Conservation (phyloP, 2,113 vertebrate genomes). For the Herpailurus yagouaroundi region DNA sequence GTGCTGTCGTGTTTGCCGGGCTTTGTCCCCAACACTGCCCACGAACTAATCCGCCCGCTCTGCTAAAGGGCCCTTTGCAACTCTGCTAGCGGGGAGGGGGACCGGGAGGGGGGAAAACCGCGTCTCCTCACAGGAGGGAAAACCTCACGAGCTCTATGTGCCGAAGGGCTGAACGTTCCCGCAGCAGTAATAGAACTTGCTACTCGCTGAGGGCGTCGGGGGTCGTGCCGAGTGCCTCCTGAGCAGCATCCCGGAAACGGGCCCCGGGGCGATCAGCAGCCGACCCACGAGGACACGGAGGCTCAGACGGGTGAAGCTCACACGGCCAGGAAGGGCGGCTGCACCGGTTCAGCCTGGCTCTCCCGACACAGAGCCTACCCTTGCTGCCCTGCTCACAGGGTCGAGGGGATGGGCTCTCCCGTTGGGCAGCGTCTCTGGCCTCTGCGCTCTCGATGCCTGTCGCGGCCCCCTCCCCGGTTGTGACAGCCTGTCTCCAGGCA, state of each 20-base stretch:
- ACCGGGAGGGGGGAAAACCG: background rate
- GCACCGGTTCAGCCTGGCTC: background rate
- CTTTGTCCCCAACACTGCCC: background rate
- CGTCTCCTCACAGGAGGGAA: background rate
- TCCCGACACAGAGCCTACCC: background rate
- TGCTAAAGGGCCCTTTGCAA: background rate
- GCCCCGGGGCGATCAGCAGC: fast-evolving
- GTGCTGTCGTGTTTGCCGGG: fast-evolving
- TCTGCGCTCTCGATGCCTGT: background rate
- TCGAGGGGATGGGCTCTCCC: background rate
- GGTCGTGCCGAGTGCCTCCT: background rate
- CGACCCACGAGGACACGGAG: background rate
- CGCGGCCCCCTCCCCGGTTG: background rate
- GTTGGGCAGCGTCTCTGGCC: background rate
- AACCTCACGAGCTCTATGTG: too few relatives aligned
- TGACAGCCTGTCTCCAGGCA: background rate
- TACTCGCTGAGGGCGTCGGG: fast-evolving
- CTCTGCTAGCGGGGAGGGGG: background rate
- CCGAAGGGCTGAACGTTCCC: background rate
- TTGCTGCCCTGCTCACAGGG: background rate
- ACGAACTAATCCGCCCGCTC: background rate
- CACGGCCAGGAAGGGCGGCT: background rate
- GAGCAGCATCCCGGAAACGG: background rate
- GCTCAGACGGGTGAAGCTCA: too few relatives aligned
- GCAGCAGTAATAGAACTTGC: background rate